Conservation (phyloP, 2,113 vertebrate species). For the Trinectes maculatus region DNA sequence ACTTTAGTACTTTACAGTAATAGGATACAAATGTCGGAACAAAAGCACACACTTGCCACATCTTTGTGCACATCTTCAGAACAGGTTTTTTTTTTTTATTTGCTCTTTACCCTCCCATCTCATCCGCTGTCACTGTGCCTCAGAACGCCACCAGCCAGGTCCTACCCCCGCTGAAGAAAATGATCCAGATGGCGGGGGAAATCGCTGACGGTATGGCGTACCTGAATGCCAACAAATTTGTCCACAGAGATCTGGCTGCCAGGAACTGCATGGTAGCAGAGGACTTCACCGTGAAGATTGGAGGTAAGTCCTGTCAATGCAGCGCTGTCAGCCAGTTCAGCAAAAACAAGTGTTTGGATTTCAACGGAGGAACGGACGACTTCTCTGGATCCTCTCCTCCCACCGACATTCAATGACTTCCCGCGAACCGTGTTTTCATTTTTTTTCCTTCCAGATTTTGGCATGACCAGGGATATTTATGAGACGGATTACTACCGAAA, state of each 20-base stretch:
- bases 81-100: neutral
- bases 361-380: constrained; percentile 40
- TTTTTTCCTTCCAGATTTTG: constrained; percentile 86
- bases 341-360: constrained; percentile 56
- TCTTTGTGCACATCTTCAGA: no score
- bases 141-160: constrained; percentile 87
- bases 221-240: constrained; percentile 99
- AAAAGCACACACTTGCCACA: no score
- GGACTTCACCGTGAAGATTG: constrained; percentile 98
- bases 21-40: no score
- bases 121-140: constrained; percentile 30
- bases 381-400: constrained; percentile 44
- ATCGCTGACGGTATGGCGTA: constrained; percentile 99
- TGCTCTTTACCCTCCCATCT: constrained; percentile 5
- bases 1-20: no score
- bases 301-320: constrained; percentile 82
- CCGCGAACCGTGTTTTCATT: constrained; percentile 38
- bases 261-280: constrained; percentile 99
- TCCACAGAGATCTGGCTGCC: constrained; percentile 96
- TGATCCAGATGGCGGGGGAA: constrained; percentile 99
- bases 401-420: constrained; percentile 43
- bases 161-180: constrained; percentile 96
- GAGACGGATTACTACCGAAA: constrained; percentile 99
- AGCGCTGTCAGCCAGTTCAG: constrained; percentile 22
- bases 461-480: constrained; percentile 98